Percentiles rank a stretch among this genome's conserved stretches.
Evolutionary conservation across 2,888 invertebrate species (phyloP).

Genomic region (Philopedon plagiatum): DNA sequence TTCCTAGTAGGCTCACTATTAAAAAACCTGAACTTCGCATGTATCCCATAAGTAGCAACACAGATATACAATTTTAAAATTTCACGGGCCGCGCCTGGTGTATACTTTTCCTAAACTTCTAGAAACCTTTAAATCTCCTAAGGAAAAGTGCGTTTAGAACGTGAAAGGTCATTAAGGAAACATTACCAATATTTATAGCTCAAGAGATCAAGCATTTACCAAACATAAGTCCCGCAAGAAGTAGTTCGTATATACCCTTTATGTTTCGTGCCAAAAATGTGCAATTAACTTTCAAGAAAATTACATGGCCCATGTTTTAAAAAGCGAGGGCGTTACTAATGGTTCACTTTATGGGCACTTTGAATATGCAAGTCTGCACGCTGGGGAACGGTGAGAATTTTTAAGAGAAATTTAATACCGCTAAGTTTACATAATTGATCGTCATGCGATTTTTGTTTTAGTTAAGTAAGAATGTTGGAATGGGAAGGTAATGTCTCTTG

Average conservation of each 20-base stretch:
- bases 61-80: no score
- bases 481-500: no score
- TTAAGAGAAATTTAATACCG: not conserved
- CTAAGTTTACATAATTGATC: not conserved
- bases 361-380: not conserved
- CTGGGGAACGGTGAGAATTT: not conserved
- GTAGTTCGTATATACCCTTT: slow-evolving; percentile 9
- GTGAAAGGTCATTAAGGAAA: not conserved
- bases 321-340: slow-evolving; percentile 3
- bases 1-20: no score
- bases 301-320: slow-evolving; percentile 12
- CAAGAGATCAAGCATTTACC: not conserved
- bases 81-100: not conserved
- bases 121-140: not conserved
- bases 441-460: no score
- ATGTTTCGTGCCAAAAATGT: slow-evolving; percentile 13
- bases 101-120: not conserved
- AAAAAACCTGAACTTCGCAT: no score
- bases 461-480: no score
- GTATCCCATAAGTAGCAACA: no score
- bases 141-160: not conserved
- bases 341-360: not conserved
- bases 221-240: not conserved
- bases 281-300: slow-evolving; percentile 14
- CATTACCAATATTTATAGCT: not conserved